phyloP scores from a whole-genome alignment of 1,140 invertebrate genomes.

The Thalassaphorura encarpata region DNA sequence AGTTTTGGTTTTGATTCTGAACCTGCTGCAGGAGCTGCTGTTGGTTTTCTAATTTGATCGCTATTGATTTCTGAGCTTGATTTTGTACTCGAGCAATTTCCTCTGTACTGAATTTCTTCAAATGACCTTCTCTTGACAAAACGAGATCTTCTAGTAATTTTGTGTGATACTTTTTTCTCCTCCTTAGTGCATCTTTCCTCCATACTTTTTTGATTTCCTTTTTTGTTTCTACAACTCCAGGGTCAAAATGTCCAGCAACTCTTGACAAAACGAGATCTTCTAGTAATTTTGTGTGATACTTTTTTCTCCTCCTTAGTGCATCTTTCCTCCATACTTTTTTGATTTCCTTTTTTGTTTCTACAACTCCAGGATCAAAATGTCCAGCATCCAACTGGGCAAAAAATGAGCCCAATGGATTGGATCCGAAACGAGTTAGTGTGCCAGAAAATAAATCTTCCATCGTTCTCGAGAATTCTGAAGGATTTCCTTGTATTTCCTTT shows the following conservation, averaged over 20 bases:
- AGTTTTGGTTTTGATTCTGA: too few relatives aligned
- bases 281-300: conserved; percentile 1
- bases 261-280: conserved; percentile 1
- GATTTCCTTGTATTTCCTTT: conserved; percentile 12
- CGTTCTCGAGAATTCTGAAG: conserved; percentile 14
- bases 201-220: neutral
- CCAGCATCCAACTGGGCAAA: conserved; percentile 23
- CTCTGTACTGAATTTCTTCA: neutral
- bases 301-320: neutral
- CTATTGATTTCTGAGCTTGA: too few relatives aligned
- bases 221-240: conserved; percentile 5
- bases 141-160: neutral
- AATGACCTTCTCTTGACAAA: neutral
- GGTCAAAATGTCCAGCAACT: neutral
- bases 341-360: neutral
- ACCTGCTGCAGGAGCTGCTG: too few relatives aligned
- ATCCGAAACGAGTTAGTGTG: conserved; percentile 18
- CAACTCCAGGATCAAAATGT: conserved; percentile 23
- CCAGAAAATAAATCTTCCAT: conserved; percentile 21
- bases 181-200: conserved; percentile 5
- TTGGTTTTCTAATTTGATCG: too few relatives aligned
- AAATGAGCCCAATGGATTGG: conserved; percentile 24
- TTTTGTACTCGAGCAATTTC: too few relatives aligned
- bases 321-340: conserved; percentile 8
- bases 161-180: neutral